Conservation (phyloP, 2,113 vertebrate species). For the Acanthisitta chloris region DNA sequence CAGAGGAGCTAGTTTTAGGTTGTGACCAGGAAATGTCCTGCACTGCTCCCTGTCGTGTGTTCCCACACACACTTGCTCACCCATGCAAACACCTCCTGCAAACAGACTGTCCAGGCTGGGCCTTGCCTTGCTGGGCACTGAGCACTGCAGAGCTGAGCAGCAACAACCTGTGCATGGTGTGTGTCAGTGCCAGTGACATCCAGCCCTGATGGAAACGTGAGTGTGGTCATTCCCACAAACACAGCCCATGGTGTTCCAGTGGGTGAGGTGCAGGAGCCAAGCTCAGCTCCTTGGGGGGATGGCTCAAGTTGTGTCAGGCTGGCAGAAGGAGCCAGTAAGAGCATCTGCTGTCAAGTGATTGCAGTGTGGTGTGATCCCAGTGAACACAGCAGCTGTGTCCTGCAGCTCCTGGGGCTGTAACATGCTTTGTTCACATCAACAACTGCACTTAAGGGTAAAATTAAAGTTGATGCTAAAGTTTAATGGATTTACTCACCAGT, state of each 20-base stretch:
- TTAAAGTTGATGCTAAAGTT: conserved; percentile 64
- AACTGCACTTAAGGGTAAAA: conserved; percentile 60
- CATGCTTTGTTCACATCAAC: conserved; percentile 65
- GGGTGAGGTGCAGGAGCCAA: background rate
- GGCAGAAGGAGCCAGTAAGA: background rate
- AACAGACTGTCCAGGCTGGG: background rate
- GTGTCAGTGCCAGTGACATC: background rate
- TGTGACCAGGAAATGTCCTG: background rate
- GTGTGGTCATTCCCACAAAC: background rate
- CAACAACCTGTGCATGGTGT: accelerated
- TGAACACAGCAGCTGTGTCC: background rate
- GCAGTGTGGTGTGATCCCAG: background rate
- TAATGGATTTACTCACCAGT: background rate
- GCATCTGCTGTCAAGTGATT: background rate
- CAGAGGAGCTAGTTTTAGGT: background rate
- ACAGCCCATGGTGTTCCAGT: background rate
- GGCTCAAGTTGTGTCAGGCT: background rate
- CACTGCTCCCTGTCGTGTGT: background rate
- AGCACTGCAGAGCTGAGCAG: background rate
- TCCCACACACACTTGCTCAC: background rate
- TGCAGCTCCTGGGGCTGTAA: conserved; percentile 30
- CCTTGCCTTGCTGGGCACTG: background rate
- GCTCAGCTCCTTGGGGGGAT: background rate
- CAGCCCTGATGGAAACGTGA: background rate
- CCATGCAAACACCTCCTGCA: background rate